A percentile compares a stretch with the other conserved stretches of the same genome.
phyloP scores from a whole-genome alignment of 2,888 invertebrate species.

The Dryomyza anilis region DNA sequence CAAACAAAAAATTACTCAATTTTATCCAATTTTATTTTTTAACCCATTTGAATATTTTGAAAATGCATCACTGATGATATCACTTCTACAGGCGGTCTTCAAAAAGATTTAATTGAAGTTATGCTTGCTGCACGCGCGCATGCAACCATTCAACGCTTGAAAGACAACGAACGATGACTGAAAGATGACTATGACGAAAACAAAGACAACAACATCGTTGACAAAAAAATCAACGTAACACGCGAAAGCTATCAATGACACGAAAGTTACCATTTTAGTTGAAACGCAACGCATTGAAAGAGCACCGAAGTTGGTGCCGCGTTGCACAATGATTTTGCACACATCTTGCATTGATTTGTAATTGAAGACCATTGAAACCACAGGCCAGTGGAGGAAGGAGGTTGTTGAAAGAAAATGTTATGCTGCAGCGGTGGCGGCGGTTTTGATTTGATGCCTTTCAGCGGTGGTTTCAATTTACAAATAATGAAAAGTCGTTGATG shows the following conservation, averaged over 20 bases:
- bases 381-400: neutral
- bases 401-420: neutral
- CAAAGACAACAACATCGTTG: neutral
- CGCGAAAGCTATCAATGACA: slow-evolving; percentile 15
- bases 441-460: neutral
- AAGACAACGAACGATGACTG: neutral
- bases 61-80: too few species aligned
- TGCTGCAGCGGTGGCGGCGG: neutral
- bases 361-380: too few species aligned
- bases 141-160: neutral
- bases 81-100: neutral
- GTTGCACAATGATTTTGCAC: too few species aligned
- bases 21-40: too few species aligned
- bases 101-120: slow-evolving; percentile 1
- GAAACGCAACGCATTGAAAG: slow-evolving; percentile 3
- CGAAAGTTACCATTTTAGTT: neutral
- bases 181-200: too few species aligned
- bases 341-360: neutral
- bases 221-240: neutral
- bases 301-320: neutral
- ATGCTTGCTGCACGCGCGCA: neutral
- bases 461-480: neutral
- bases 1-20: too few species aligned
- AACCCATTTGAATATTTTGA: too few species aligned
- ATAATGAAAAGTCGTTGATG: too few species aligned